A percentile compares a stretch with the other conserved stretches of the same genome.
Conservation (phyloP, 2,113 vertebrate species). For the Rafetus swinhoei region DNA sequence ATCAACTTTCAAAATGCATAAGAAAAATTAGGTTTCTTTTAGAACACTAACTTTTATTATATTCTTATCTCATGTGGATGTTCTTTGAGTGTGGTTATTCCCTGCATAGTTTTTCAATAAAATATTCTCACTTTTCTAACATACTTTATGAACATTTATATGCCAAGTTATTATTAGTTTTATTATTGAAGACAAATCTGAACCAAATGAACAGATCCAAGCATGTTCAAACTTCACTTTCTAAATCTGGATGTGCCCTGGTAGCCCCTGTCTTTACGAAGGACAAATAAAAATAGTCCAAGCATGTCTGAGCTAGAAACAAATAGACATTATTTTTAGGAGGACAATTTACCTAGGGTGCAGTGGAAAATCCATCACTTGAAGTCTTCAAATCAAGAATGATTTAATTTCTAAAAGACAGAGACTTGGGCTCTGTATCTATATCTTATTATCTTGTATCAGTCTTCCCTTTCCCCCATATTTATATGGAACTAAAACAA, state of each 20-base stretch:
- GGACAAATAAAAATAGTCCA: not conserved
- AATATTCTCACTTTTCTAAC: not conserved
- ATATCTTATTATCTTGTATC: not conserved
- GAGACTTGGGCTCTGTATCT: not conserved
- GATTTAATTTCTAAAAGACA: accelerated
- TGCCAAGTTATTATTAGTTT: not conserved
- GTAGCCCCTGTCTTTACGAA: not conserved
- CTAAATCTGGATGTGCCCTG: not conserved
- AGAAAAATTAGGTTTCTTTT: not conserved
- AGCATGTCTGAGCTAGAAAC: not conserved
- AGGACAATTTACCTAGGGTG: not conserved
- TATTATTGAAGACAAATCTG: not conserved
- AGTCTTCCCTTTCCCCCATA: not conserved
- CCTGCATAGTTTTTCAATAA: not conserved
- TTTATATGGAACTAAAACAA: not conserved
- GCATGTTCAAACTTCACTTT: not conserved
- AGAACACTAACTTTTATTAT: not conserved
- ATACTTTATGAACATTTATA: not conserved
- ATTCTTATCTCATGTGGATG: not conserved
- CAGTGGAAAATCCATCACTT: not conserved
- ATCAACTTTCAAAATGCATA: not conserved
- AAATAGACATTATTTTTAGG: not conserved
- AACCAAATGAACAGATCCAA: not conserved
- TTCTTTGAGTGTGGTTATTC: not conserved
- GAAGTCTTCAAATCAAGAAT: not conserved